Evolutionary conservation across 2,888 invertebrate species (phyloP).

Genomic region (Epinotia demarniana): DNA sequence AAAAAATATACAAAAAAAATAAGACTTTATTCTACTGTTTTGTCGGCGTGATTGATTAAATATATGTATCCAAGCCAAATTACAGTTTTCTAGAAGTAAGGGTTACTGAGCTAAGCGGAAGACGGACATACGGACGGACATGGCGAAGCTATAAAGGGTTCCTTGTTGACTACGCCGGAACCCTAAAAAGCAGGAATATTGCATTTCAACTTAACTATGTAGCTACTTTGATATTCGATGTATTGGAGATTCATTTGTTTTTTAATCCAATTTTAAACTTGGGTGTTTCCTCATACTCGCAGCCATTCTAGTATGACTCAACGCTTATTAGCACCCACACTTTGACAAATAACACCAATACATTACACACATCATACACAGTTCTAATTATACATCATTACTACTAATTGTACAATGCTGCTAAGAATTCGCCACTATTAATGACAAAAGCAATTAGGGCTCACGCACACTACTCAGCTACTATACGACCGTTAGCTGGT

Average conservation of each 20-base stretch:
- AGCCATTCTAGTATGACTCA: constrained; percentile 9
- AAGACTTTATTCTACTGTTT: no score
- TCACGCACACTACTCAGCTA: constrained; percentile 64
- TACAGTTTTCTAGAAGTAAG: no score
- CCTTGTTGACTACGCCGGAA: no score
- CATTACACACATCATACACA: constrained; percentile 51
- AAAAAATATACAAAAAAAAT: no score
- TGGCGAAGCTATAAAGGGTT: no score
- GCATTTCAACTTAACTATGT: no score
- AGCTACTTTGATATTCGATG: background rate
- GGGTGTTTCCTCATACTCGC: background rate
- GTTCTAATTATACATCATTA: constrained; percentile 82
- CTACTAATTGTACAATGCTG: constrained; percentile 82
- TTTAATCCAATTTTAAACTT: background rate
- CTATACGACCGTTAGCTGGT: constrained; percentile 35
- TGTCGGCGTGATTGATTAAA: no score
- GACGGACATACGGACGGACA: no score
- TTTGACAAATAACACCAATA: constrained; percentile 48
- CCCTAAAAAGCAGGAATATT: no score
- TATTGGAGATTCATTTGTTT: background rate
- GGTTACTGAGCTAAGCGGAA: no score
- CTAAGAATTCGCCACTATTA: constrained; percentile 84
- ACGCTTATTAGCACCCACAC: constrained; percentile 51
- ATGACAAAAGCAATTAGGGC: constrained; percentile 84
- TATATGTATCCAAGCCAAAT: no score